A percentile compares a stretch with the other conserved stretches of the same genome.
Conservation (phyloP, 2,888 invertebrate genomes). For the Tubiluchus corallicola region DNA sequence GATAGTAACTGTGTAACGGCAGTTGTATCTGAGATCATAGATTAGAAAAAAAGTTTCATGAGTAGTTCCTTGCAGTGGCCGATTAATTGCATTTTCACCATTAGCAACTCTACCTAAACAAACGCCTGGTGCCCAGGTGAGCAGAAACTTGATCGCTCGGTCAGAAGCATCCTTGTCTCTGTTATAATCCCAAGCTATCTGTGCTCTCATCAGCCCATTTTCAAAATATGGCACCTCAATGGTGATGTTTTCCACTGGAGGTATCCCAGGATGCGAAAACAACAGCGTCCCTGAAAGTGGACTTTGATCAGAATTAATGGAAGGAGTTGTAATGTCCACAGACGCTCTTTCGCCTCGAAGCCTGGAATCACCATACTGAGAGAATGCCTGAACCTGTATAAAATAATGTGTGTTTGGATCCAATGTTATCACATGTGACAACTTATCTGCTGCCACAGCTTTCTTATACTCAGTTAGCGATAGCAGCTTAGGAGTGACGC, state of each 20-base stretch:
- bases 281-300: no score
- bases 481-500: slow-evolving; percentile 14
- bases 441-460: slow-evolving; percentile 17
- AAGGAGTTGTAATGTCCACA: slow-evolving; percentile 15
- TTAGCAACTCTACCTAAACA: neutral
- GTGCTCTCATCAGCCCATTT: slow-evolving; percentile 4
- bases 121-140: neutral
- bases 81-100: neutral
- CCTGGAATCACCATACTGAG: slow-evolving; percentile 11
- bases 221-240: neutral
- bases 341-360: slow-evolving; percentile 15
- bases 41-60: neutral
- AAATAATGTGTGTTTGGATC: slow-evolving; percentile 23
- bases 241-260: neutral
- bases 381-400: slow-evolving; percentile 18
- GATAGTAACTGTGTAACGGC: slow-evolving; percentile 7
- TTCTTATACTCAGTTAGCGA: slow-evolving; percentile 17
- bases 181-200: neutral
- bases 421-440: slow-evolving; percentile 17
- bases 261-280: neutral
- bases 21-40: slow-evolving; percentile 5
- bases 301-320: no score
- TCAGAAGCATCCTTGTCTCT: no score
- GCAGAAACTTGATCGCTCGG: neutral
- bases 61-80: neutral